Evolutionary conservation across 2,888 invertebrate species (phyloP), one percentile per base, ranked within the genome.

Genomic region (Cosmopolites sordidus): DNA sequence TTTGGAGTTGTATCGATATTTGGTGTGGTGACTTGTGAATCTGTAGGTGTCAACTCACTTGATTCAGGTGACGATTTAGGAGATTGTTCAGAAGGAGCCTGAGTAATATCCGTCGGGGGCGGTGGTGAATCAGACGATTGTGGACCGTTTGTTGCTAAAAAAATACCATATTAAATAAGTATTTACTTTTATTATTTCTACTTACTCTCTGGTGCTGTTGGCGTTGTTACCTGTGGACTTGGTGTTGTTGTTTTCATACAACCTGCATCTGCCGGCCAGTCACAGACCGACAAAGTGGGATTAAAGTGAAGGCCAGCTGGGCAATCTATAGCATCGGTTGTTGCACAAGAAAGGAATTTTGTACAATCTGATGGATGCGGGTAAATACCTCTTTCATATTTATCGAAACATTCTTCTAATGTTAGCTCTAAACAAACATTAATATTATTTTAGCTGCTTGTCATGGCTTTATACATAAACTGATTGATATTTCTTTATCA

Each of bases 331-430:
- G 48, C 33, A 1, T 54, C 49, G 2, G 48, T 48, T 15, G 45
- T 49, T 5, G 54, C 48, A 22, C 58, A 58, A 0, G 52, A 48
- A 2, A 50, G 48, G 42, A 53, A 58, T 52, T 56, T 47, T 5
- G 48, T 50, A 15, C 58, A 56, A 33, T 56, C 54, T 8, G 47
- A 43, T 8, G 55, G 55, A 17, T 58, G 55, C 11, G 49, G 16
- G 18, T 54, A 54, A 12, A 59, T 54, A 17, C 59, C 59, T 15
- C 54, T 18, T 29, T 59, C 59, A 46, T 59, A 57, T 46, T 59
- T 57, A 38, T 59, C 59, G 27, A 59, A 59, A 17, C 59, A 59
- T 48, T 59, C 59, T 44, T 59, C 59, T 11, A 59, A 27, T 2
- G 56, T 54, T 27, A 59, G 30, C 51, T 59, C 59, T 59, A 15